Evolutionary conservation across 2,797 vertebrate species (phyloP).

Genomic region (Fistularia commersonii): DNA sequence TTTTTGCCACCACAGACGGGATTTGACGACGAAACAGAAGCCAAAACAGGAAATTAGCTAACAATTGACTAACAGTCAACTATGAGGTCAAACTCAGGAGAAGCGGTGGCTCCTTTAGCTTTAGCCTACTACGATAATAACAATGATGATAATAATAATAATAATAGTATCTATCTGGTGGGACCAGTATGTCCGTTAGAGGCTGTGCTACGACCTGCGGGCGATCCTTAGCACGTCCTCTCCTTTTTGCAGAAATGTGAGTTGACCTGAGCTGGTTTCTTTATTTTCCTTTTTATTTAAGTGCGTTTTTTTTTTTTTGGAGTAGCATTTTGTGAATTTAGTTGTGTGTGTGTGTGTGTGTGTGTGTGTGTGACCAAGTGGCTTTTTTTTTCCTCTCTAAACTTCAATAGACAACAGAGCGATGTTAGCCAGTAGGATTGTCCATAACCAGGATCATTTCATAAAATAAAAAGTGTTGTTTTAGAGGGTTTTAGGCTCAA

Average conservation of each 20-base stretch:
- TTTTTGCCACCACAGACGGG: too few relatives aligned
- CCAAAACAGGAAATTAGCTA: too few relatives aligned
- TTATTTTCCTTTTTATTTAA: constrained; percentile 11
- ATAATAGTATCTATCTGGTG: too few relatives aligned
- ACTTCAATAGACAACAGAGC: constrained; percentile 25
- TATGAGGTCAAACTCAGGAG: too few relatives aligned
- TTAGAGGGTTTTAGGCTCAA: not conserved
- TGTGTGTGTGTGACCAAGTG: constrained; percentile 37
- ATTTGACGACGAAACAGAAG: too few relatives aligned
- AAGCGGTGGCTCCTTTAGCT: too few relatives aligned
- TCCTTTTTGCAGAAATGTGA: constrained; percentile 20
- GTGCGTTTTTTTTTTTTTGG: constrained; percentile 33
- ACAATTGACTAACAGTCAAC: too few relatives aligned
- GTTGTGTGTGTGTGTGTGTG: not conserved
- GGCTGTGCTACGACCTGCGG: not conserved
- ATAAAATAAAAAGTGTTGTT: constrained; percentile 2
- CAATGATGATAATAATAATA: too few relatives aligned
- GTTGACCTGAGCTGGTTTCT: constrained; percentile 10
- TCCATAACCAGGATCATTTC: constrained; percentile 9
- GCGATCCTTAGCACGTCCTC: constrained; percentile 23
- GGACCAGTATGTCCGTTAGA: too few relatives aligned
- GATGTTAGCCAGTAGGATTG: constrained; percentile 25
- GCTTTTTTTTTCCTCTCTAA: constrained; percentile 19
- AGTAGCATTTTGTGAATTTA: constrained; percentile 45
- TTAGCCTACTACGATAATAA: too few relatives aligned